Evolutionary conservation across 2,113 vertebrate species (phyloP).

Genomic region (Atherinomorus stipes): DNA sequence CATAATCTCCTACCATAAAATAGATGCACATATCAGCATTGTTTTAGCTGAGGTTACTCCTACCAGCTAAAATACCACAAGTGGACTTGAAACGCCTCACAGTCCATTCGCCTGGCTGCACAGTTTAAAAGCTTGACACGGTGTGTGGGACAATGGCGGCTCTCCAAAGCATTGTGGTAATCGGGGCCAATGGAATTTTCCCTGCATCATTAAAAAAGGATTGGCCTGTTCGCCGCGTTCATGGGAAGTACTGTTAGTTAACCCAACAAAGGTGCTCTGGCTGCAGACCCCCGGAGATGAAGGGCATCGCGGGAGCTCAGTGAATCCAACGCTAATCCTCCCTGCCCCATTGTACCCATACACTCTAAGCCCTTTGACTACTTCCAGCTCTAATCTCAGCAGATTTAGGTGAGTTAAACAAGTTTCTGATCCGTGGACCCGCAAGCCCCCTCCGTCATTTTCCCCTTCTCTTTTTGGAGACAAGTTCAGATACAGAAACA

Average conservation of each 20-base stretch:
- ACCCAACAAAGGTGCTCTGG: constrained; percentile 76
- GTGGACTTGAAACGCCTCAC: constrained; percentile 60
- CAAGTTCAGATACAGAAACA: constrained; percentile 22
- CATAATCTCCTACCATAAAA: constrained; percentile 43
- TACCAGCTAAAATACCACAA: not conserved
- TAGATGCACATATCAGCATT: constrained; percentile 45
- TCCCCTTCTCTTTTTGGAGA: constrained; percentile 5
- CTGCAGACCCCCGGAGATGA: constrained; percentile 75
- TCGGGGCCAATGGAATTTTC: constrained; percentile 76
- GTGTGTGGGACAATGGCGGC: constrained; percentile 68
- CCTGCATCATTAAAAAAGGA: constrained; percentile 82
- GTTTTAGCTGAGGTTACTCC: constrained; percentile 38
- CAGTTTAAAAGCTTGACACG: constrained; percentile 67
- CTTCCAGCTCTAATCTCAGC: constrained; percentile 74
- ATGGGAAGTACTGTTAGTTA: constrained; percentile 77
- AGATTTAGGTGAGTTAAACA: constrained; percentile 71
- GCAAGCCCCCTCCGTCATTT: constrained; percentile 10
- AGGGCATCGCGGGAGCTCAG: constrained; percentile 68
- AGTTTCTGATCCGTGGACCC: constrained; percentile 56
- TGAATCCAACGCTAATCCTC: constrained; percentile 73
- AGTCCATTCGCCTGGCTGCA: constrained; percentile 68
- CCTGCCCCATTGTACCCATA: constrained; percentile 67
- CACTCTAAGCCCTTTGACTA: constrained; percentile 70
- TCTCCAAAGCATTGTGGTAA: constrained; percentile 61
- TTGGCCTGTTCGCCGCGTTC: constrained; percentile 64